A percentile compares a stretch with the other conserved stretches of the same genome.
phyloP scores from a whole-genome alignment of 2,113 vertebrate species.

The Scomber colias region DNA sequence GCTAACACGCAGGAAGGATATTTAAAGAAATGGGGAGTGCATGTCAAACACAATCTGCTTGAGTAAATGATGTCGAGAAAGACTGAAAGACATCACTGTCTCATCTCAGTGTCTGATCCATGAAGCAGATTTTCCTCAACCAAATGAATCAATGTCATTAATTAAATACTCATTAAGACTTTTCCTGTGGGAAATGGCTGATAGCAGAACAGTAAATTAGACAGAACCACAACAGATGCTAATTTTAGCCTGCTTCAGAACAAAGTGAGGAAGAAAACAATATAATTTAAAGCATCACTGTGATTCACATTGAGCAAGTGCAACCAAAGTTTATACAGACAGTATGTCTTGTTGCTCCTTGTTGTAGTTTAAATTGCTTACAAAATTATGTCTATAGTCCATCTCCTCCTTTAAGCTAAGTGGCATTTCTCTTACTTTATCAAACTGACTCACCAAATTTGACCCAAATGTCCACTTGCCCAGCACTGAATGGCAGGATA shows the following conservation, averaged over 20 bases:
- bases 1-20: not conserved
- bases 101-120: constrained; percentile 52
- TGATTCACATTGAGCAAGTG: not conserved
- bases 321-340: not conserved
- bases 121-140: constrained; percentile 57
- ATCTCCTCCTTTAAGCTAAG: not conserved
- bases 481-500: not conserved
- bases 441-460: no score
- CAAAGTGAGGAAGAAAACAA: constrained; percentile 9
- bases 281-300: not conserved
- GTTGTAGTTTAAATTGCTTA: not conserved
- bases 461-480: not conserved
- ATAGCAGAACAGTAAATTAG: constrained; percentile 69
- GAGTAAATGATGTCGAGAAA: not conserved
- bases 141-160: constrained; percentile 75
- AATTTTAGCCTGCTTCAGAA: constrained; percentile 55
- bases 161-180: constrained; percentile 80
- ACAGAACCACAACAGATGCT: constrained; percentile 53
- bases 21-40: not conserved
- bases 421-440: not conserved
- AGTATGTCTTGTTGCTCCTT: not conserved
- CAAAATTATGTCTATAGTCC: not conserved
- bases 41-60: not conserved
- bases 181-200: constrained; percentile 75
- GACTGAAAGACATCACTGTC: constrained; percentile 14